These are phyloP conservation scores for Dermatemys mawii DNA, from an alignment of 2,113 vertebrate genomes.

Conservation along the genomic window DNA sequence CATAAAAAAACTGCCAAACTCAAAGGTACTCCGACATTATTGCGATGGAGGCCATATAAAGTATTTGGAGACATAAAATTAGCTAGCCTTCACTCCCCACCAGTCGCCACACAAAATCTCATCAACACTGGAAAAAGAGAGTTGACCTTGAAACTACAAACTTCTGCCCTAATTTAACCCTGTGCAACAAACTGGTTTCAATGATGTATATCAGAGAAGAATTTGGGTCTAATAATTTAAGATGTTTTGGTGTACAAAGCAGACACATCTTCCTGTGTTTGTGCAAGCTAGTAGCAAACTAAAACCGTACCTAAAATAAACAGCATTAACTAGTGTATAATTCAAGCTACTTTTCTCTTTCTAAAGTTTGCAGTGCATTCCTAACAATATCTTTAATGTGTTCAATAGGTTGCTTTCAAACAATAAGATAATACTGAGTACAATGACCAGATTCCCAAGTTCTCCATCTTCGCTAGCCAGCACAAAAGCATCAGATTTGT, in stretches of 20 bases:
- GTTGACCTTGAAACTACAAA: background rate
- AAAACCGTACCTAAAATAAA: background rate
- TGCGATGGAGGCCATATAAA: background rate
- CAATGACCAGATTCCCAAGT: background rate
- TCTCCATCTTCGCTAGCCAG: background rate
- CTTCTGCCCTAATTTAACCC: background rate
- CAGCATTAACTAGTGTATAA: background rate
- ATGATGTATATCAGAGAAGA: background rate
- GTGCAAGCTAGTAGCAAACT: background rate
- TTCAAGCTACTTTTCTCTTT: background rate
- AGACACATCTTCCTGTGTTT: background rate
- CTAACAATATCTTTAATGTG: background rate
- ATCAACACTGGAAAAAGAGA: background rate
- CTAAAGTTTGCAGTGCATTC: background rate
- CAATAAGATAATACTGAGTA: background rate
- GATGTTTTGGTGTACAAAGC: background rate
- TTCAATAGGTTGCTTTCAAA: background rate
- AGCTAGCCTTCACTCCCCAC: background rate
- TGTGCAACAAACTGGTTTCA: background rate
- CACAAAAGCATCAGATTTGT: background rate
- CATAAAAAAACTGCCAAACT: conserved; percentile 21
- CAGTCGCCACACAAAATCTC: background rate
- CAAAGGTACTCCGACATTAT: background rate
- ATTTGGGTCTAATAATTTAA: background rate
- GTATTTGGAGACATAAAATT: background rate